Conservation (phyloP, 2,797 vertebrate species). For the Anabacerthia variegaticeps region DNA sequence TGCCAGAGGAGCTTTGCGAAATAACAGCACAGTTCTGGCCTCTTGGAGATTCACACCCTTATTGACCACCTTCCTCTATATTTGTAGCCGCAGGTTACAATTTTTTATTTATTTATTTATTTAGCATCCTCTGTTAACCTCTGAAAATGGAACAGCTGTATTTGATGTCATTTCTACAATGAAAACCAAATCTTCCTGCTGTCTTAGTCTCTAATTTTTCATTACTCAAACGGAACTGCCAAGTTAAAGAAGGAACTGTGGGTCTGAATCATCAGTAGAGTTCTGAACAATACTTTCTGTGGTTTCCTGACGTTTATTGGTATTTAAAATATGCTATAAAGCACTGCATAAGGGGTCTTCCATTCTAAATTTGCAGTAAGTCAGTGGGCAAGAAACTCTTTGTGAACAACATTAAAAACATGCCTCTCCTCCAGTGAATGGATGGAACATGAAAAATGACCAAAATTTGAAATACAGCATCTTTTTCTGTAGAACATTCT, state of each 20-base stretch:
- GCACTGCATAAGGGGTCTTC: rapidly evolving
- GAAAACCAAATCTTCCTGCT: neutral
- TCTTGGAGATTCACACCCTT: neutral
- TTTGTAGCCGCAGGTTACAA: neutral
- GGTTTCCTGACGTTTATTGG: neutral
- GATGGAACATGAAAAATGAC: neutral
- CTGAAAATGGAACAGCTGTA: neutral
- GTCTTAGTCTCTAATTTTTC: neutral
- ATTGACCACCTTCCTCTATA: neutral
- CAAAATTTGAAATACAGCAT: neutral
- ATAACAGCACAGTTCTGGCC: neutral
- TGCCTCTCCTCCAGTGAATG: neutral
- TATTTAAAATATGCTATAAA: neutral
- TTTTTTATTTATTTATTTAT: neutral
- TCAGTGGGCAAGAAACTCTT: neutral
- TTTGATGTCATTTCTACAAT: neutral
- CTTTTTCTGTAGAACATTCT: neutral
- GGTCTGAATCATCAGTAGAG: neutral
- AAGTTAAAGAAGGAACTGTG: neutral
- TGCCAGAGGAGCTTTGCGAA: neutral
- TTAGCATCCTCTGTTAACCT: neutral
- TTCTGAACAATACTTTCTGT: neutral
- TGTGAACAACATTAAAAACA: neutral
- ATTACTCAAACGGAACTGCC: rapidly evolving
- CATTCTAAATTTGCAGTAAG: neutral